phyloP scores from a whole-genome alignment of 2,888 invertebrate species.

The Tenthredo mesomela region DNA sequence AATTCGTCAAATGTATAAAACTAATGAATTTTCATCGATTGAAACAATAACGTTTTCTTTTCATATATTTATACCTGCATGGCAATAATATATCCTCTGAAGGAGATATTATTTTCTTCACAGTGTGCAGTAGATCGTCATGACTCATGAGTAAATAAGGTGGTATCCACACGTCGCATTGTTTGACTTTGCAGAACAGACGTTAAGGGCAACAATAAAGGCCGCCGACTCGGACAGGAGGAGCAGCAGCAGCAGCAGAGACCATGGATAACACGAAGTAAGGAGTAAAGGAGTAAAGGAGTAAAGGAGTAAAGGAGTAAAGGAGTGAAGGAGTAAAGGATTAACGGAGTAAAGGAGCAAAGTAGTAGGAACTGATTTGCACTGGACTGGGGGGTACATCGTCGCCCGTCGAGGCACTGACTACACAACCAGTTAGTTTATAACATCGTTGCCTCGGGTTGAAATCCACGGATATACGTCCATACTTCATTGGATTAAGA shows the following conservation, averaged over 20 bases:
- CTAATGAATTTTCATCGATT: not conserved
- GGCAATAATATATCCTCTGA: no score
- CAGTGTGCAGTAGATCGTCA: not conserved
- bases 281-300: not conserved
- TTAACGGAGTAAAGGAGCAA: not conserved
- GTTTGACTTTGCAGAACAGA: conserved; percentile 73
- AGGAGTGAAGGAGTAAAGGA: not conserved
- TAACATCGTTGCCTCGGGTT: not conserved
- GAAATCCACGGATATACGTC: conserved; percentile 54
- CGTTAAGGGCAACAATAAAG: conserved; percentile 73
- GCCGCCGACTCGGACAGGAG: conserved; percentile 66
- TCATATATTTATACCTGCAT: no score
- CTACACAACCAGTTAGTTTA: not conserved
- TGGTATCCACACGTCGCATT: conserved; percentile 75
- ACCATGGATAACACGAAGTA: not conserved
- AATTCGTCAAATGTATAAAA: not conserved
- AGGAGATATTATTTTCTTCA: not conserved
- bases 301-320: not conserved
- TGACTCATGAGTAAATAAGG: conserved; percentile 72
- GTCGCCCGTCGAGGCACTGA: not conserved
- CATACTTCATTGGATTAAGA: conserved; percentile 72
- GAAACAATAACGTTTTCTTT: no score
- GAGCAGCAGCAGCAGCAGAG: not conserved
- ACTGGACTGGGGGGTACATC: not conserved
- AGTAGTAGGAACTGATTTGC: not conserved